phyloP scores from a whole-genome alignment of 2,113 vertebrate species.

The Scophthalmus maximus region DNA sequence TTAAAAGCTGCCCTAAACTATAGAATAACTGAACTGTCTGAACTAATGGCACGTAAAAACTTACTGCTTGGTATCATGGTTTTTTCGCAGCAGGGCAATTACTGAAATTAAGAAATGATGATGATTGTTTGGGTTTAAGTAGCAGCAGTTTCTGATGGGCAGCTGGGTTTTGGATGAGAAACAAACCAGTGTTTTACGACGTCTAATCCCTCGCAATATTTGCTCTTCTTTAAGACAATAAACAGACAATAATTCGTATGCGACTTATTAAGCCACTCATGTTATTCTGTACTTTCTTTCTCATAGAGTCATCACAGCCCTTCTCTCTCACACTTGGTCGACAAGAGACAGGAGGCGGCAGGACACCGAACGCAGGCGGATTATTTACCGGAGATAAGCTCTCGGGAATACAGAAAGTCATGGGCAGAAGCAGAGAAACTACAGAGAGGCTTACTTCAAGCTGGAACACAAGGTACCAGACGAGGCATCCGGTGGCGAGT shows the following conservation, averaged over 20 bases:
- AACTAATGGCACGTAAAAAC: neutral
- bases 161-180: neutral
- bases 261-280: neutral
- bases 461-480: constrained; percentile 23
- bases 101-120: neutral
- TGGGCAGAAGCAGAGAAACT: constrained; percentile 22
- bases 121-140: neutral
- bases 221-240: neutral
- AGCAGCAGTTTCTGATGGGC: constrained; percentile 3
- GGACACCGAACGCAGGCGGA: neutral
- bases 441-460: constrained; percentile 3
- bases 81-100: constrained; percentile 13
- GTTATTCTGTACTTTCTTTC: constrained; percentile 1
- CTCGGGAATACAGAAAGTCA: constrained; percentile 9
- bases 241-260: neutral
- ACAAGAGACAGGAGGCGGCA: neutral
- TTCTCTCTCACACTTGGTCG: neutral
- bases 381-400: constrained; percentile 28
- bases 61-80: neutral
- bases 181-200: neutral
- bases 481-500: neutral
- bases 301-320: constrained; percentile 1
- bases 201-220: neutral
- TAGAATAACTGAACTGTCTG: constrained; percentile 3
- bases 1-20: constrained; percentile 24